Evolutionary conservation across 2,888 invertebrate genomes (phyloP).

Genomic region (Odontocerum albicorne): DNA sequence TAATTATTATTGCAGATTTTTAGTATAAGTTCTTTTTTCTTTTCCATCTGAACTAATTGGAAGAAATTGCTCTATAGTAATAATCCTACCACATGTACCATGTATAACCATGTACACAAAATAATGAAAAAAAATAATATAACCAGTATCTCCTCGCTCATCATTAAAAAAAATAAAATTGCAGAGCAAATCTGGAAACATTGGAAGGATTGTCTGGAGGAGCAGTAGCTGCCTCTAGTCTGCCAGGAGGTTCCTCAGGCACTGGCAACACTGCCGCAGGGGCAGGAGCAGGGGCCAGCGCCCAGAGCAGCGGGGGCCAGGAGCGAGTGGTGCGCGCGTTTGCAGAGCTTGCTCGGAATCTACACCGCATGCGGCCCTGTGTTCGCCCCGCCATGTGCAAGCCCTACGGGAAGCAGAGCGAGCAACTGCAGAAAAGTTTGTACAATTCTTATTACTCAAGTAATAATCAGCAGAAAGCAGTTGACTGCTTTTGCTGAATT

Average conservation of each 20-base stretch:
- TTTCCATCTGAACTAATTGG: no score
- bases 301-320: slow-evolving; percentile 62
- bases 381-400: slow-evolving; percentile 89
- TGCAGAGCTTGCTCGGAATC: slow-evolving; percentile 84
- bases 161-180: neutral
- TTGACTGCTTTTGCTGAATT: no score
- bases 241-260: slow-evolving; percentile 28
- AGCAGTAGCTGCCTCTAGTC: slow-evolving; percentile 20
- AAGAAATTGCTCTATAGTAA: no score
- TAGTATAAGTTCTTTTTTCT: no score
- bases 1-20: no score
- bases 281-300: slow-evolving; percentile 48
- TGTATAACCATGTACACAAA: no score
- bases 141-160: neutral
- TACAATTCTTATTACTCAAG: slow-evolving; percentile 2
- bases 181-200: slow-evolving; percentile 70
- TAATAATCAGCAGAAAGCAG: neutral
- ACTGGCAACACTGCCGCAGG: slow-evolving; percentile 30
- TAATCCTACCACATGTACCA: no score
- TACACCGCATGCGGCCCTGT: slow-evolving; percentile 86
- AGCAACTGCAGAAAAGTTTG: slow-evolving; percentile 83
- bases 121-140: neutral
- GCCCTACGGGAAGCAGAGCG: slow-evolving; percentile 87
- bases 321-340: slow-evolving; percentile 86
- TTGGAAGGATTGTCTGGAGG: slow-evolving; percentile 61